Evolutionary conservation across 2,113 vertebrate genomes (phyloP).

Genomic region (Passer montanus): DNA sequence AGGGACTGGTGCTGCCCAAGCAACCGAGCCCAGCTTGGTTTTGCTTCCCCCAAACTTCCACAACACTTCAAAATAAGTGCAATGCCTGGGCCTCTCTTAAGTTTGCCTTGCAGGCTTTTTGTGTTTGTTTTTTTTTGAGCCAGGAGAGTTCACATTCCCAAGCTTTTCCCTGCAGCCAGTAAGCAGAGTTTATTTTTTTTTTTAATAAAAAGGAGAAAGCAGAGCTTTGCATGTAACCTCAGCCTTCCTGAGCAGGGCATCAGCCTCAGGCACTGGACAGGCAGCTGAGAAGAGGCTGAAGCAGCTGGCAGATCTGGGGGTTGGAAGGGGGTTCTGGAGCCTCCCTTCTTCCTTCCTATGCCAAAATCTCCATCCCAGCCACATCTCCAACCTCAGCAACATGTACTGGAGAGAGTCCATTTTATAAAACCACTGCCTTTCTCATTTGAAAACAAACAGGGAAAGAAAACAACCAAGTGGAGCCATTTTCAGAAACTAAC

Average conservation of each 20-base stretch:
- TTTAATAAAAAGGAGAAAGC: not conserved
- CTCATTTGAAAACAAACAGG: not conserved
- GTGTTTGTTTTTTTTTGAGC: slow-evolving; percentile 52
- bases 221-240: slow-evolving; percentile 1
- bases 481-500: not conserved
- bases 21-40: accelerated
- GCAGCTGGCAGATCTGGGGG: not conserved
- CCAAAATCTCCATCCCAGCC: not conserved
- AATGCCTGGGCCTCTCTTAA: slow-evolving; percentile 8
- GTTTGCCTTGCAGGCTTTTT: slow-evolving; percentile 25
- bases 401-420: not conserved
- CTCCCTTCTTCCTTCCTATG: not conserved
- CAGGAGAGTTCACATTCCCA: slow-evolving; percentile 55
- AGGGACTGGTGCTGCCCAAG: not conserved
- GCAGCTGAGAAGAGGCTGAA: not conserved
- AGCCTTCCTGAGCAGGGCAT: not conserved
- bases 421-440: not conserved
- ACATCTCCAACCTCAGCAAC: not conserved
- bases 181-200: slow-evolving; percentile 18
- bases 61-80: not conserved
- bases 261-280: not conserved
- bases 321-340: not conserved
- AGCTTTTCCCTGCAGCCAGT: slow-evolving; percentile 26
- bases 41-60: not conserved
- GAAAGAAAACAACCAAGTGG: not conserved